Evolutionary conservation across 2,797 vertebrate species (phyloP).

Genomic region (Microcaecilia unicolor): DNA sequence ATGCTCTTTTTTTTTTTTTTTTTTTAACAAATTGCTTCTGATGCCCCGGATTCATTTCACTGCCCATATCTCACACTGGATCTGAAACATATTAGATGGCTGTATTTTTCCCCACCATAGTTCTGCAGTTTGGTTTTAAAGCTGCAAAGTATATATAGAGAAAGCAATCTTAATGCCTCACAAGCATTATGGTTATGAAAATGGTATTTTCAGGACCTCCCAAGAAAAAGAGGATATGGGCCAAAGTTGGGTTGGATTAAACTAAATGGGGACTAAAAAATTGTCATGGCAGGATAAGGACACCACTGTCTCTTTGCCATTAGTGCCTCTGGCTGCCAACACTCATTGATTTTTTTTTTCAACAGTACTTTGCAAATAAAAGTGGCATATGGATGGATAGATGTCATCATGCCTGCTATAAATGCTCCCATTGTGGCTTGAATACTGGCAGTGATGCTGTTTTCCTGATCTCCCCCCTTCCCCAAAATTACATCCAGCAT

Average conservation of each 20-base stretch:
- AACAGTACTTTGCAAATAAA: slow-evolving; percentile 60
- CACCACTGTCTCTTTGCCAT: slow-evolving; percentile 39
- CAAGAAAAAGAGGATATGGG: background rate
- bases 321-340: slow-evolving; percentile 40
- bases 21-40: too few species aligned
- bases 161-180: background rate
- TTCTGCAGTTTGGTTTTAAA: too few species aligned
- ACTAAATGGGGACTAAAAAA: background rate
- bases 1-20: too few species aligned
- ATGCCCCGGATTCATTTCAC: too few species aligned
- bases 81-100: too few species aligned
- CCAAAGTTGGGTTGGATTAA: too few species aligned
- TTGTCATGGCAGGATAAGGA: slow-evolving; percentile 20
- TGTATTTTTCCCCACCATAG: too few species aligned
- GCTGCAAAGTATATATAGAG: background rate
- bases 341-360: slow-evolving; percentile 61
- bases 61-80: too few species aligned
- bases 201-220: background rate
- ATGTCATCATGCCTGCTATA: slow-evolving; percentile 48
- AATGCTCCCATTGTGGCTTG: slow-evolving; percentile 51
- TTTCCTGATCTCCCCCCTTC: too few species aligned
- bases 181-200: background rate
- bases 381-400: slow-evolving; percentile 56
- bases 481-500: slow-evolving; percentile 14
- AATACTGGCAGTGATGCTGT: slow-evolving; percentile 33